A percentile compares a stretch with the other conserved stretches of the same genome.
phyloP scores from a whole-genome alignment of 2,113 vertebrate species.

The Alligator sinensis region DNA sequence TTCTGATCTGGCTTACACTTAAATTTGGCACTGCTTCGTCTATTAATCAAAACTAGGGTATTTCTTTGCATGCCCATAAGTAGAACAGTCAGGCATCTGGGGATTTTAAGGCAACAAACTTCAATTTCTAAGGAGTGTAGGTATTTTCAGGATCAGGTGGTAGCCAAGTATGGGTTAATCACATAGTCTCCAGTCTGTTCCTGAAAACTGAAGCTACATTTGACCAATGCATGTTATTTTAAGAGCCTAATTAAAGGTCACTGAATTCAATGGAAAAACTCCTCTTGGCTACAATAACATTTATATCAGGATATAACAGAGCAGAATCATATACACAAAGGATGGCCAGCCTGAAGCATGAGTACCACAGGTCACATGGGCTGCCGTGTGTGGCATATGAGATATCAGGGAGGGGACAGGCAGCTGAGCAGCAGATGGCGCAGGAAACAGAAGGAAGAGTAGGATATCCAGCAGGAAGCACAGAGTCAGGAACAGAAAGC shows the following conservation, averaged over 20 bases:
- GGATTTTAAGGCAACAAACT: too few species aligned
- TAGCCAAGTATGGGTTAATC: not conserved
- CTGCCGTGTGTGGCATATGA: too few species aligned
- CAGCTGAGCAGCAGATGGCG: too few species aligned
- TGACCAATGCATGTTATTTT: not conserved
- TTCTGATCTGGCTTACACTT: fast-evolving
- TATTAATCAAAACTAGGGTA: fast-evolving
- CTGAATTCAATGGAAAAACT: not conserved
- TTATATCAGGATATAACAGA: not conserved
- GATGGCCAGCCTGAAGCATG: too few species aligned
- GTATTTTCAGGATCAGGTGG: too few species aligned
- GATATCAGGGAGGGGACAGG: too few species aligned
- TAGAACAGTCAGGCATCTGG: not conserved
- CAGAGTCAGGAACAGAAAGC: too few species aligned
- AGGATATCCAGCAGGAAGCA: too few species aligned
- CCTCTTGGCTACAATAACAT: not conserved
- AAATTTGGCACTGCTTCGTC: fast-evolving
- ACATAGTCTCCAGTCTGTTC: not conserved
- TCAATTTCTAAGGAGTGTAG: too few species aligned
- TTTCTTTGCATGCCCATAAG: not conserved
- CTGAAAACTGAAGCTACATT: not conserved
- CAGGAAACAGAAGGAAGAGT: too few species aligned
- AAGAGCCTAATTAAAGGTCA: not conserved
- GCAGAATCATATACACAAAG: not conserved
- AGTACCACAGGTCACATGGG: too few species aligned